Evolutionary conservation across 2,888 invertebrate genomes (phyloP).

Genomic region (Drosophila kokeensis): DNA sequence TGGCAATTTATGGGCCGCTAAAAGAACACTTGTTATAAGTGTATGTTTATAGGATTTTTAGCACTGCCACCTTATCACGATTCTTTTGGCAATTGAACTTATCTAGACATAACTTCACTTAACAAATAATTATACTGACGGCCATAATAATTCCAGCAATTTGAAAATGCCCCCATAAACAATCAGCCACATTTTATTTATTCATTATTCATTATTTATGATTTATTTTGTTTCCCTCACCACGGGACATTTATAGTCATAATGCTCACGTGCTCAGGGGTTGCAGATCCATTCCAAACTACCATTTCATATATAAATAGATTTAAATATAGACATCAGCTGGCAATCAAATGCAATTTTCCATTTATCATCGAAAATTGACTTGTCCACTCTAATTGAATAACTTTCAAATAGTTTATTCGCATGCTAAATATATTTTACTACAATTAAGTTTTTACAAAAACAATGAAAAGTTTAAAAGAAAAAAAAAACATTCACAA

Average conservation of each 20-base stretch:
- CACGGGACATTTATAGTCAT: constrained; percentile 1
- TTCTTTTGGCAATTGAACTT: constrained; percentile 56
- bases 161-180: constrained; percentile 31
- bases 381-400: constrained; percentile 67
- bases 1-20: constrained; percentile 32
- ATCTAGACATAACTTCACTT: constrained; percentile 61
- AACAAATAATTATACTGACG: constrained; percentile 47
- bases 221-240: constrained; percentile 6
- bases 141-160: constrained; percentile 28
- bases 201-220: not conserved
- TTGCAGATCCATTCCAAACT: constrained; percentile 7
- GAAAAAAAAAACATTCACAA: not conserved
- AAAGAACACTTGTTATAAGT: constrained; percentile 28
- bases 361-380: constrained; percentile 57
- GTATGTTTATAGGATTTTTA: constrained; percentile 1
- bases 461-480: not conserved
- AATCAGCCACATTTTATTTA: not conserved
- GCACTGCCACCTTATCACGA: constrained; percentile 52
- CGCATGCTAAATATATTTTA: constrained; percentile 51
- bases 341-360: constrained; percentile 68
- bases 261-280: constrained; percentile 23
- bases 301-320: constrained; percentile 1
- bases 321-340: constrained; percentile 2
- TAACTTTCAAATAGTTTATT: constrained; percentile 59
- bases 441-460: constrained; percentile 33